These are phyloP conservation scores for Nephila pilipes DNA, from an alignment of 1,140 invertebrate genomes.

Conservation along the genomic window DNA sequence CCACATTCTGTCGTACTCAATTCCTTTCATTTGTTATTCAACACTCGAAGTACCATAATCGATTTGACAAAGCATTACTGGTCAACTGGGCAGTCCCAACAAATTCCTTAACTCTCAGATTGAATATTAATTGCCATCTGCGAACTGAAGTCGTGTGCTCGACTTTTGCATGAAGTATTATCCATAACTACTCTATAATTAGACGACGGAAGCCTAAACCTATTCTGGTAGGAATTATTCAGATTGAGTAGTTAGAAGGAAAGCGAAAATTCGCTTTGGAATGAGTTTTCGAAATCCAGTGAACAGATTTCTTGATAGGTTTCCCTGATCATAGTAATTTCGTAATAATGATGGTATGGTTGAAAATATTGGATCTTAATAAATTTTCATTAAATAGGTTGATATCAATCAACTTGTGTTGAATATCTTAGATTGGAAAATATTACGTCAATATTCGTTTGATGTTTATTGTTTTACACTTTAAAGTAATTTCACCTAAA, in stretches of 20 bases:
- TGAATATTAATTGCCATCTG: constrained; percentile 39
- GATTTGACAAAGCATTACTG: constrained; percentile 45
- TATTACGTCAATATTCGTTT: too few species aligned
- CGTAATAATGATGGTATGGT: too few species aligned
- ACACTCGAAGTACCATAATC: background rate
- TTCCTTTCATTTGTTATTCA: constrained; percentile 57
- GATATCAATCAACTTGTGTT: too few species aligned
- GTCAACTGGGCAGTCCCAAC: constrained; percentile 39
- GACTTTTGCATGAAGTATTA: background rate
- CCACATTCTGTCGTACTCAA: background rate
- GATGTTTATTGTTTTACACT: too few species aligned
- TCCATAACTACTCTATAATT: constrained; percentile 17
- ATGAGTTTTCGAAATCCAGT: background rate
- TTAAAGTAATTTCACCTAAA: too few species aligned
- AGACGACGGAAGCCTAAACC: background rate
- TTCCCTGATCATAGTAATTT: too few species aligned
- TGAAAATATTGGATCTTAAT: too few species aligned
- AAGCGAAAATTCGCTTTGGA: background rate
- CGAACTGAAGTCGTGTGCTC: background rate
- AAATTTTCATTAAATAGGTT: too few species aligned
- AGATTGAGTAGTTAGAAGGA: background rate
- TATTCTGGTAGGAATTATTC: background rate
- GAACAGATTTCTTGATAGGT: background rate
- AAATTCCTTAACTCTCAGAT: constrained; percentile 42
- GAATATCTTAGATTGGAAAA: too few species aligned